A percentile compares a stretch with the other conserved stretches of the same genome.
Evolutionary conservation across 2,888 invertebrate species (phyloP).

Genomic region (Nymphalis c-album): DNA sequence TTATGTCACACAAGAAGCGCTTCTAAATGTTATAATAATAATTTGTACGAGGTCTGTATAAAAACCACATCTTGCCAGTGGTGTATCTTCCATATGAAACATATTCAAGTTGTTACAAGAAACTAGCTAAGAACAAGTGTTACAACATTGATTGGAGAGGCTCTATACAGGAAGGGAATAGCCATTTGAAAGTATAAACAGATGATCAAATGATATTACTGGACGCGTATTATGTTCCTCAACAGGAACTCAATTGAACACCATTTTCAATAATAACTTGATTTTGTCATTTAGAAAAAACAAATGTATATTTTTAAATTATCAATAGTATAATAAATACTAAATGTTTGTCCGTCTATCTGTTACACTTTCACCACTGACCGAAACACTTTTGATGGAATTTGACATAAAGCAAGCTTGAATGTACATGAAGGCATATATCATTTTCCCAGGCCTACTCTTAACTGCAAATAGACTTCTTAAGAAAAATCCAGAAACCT

Average conservation of each 20-base stretch:
- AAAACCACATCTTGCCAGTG: slow-evolving; percentile 2
- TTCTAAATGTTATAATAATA: slow-evolving; percentile 15
- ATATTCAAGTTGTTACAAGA: slow-evolving; percentile 11
- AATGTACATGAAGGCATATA: too few species aligned
- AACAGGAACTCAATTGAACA: neutral
- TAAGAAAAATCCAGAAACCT: neutral
- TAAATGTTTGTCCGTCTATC: too few species aligned
- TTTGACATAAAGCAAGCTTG: too few species aligned
- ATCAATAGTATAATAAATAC: too few species aligned
- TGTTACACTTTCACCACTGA: too few species aligned
- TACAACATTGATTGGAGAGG: slow-evolving; percentile 8
- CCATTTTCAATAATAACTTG: neutral
- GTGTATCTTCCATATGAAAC: neutral
- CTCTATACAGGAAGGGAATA: slow-evolving; percentile 8
- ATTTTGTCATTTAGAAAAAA: neutral
- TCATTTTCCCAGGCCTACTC: too few species aligned
- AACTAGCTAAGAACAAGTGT: slow-evolving; percentile 10
- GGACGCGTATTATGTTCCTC: neutral
- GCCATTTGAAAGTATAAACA: slow-evolving; percentile 23
- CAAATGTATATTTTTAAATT: too few species aligned
- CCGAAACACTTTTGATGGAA: too few species aligned
- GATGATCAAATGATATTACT: slow-evolving; percentile 17
- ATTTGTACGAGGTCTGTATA: neutral
- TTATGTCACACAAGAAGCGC: slow-evolving; percentile 5
- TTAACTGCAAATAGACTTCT: too few species aligned